Base-by-base conservation (phyloP, 1,140 invertebrate genomes). In the Aphelinus certus region DNA sequence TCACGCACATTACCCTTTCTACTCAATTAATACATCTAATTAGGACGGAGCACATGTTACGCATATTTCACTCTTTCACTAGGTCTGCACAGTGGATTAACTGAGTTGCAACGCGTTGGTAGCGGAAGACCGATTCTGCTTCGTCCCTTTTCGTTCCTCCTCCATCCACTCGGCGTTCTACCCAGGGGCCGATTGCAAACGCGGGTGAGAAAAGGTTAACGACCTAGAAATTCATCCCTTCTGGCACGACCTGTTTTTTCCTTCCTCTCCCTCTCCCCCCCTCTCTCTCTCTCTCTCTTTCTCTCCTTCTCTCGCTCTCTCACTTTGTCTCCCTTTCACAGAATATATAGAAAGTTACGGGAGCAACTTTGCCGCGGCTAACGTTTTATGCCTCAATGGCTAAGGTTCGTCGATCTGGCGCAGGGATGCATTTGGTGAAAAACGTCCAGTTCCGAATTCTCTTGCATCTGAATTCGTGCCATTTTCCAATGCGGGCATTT, bases 171-270 rank as follows among this genome's bases (percentile, higher is more conserved):
- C 26, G 26, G 26, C 26, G 26, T 26, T 26, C 26, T 26, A 26
- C 26, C 26, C 26, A 26, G 26, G 26, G 49, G 7, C n/a, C 67
- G 57, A 71, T 62, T 62, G 62, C 67, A 55, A 71, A 70, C 55
- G 67, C 56, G 10, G 46, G 55, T 26, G 58, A 4, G 61, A 62
- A 62, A 62, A 62, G 69, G 69, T 62, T 62, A 53, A 71, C 69
- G 69, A 62, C 69, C 69, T 45, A 61, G 60, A 71, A 71, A 71
- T 62, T 45, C 58, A 61, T 71, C 60, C 56, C 56, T 69, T 53
- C 65, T 49, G 65, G 43, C 53, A 45, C 53, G 65, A 46, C 65
- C 62, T n/a, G 46, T n/a, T 64, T 64, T 64, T 62, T 62, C 7
- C 5, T 45, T 47, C 10, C 45, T 10, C 26, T 62, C 4, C 4